A percentile compares a stretch with the other conserved stretches of the same genome.
Evolutionary conservation across 2,888 invertebrate species (phyloP).

Genomic region (Criorhina ranunculi): DNA sequence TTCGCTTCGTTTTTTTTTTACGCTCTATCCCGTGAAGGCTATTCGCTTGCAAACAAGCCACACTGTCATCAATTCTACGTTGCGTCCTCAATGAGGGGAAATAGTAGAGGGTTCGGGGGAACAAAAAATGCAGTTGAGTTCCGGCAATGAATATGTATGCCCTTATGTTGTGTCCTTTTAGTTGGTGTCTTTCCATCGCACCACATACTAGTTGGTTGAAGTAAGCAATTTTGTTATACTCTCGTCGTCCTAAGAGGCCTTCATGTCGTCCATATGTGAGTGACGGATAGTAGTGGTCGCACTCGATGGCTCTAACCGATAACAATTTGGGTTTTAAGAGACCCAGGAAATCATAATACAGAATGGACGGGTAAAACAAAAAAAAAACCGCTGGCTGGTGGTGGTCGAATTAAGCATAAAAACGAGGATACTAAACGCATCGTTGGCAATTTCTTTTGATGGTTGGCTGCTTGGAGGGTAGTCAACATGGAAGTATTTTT

Average conservation of each 20-base stretch:
- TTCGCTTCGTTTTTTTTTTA: constrained; percentile 14
- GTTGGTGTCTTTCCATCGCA: constrained; percentile 24
- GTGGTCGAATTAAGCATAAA: background rate
- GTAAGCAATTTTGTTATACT: constrained; percentile 62
- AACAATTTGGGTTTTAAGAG: constrained; percentile 66
- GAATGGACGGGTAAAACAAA: constrained; percentile 46
- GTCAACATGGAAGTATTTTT: constrained; percentile 24
- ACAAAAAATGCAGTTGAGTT: constrained; percentile 20
- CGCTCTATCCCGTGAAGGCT: constrained; percentile 15
- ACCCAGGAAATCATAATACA: constrained; percentile 62
- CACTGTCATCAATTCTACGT: constrained; percentile 75
- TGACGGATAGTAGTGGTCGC: constrained; percentile 9
- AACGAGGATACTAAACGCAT: constrained; percentile 56
- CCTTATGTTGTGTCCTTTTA: constrained; percentile 57
- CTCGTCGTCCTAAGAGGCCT: constrained; percentile 27
- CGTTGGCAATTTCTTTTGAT: constrained; percentile 49
- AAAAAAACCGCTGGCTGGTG: background rate
- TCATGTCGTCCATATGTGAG: constrained; percentile 23
- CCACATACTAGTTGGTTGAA: constrained; percentile 32
- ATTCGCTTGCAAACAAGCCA: constrained; percentile 71
- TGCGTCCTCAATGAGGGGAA: constrained; percentile 26
- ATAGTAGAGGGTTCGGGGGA: too few species aligned
- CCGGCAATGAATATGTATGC: constrained; percentile 73
- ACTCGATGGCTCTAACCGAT: constrained; percentile 36
- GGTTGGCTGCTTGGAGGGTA: constrained; percentile 5